Conservation (phyloP, 2,797 vertebrate species). For the Microctenopoma steveboyesi region DNA sequence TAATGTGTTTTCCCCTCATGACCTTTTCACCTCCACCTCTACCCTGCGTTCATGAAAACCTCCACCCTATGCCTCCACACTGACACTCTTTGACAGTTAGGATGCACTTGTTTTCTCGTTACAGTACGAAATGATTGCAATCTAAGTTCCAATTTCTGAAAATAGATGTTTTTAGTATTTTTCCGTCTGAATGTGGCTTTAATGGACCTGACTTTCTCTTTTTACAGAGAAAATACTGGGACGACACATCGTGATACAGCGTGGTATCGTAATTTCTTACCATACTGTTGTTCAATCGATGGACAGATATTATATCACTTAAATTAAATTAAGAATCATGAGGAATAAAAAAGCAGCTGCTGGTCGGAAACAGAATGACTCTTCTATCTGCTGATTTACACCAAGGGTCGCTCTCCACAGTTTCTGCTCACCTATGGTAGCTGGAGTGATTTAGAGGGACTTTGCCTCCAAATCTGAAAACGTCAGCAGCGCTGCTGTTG, state of each 20-base stretch:
- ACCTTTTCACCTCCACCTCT: constrained; percentile 20
- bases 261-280: background rate
- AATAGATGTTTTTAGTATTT: background rate
- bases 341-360: background rate
- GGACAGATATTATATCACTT: background rate
- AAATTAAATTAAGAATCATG: background rate
- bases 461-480: background rate
- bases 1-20: constrained; percentile 34
- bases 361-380: background rate
- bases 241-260: background rate
- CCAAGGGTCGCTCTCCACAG: background rate
- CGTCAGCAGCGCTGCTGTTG: background rate
- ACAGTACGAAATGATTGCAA: too few species aligned
- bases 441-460: background rate
- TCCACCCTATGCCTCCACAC: background rate
- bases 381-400: constrained; percentile 1
- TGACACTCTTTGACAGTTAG: background rate
- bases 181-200: background rate
- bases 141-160: background rate
- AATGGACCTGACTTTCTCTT: background rate
- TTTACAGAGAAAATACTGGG: background rate
- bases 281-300: background rate
- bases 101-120: background rate
- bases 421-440: background rate
- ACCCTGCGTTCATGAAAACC: background rate